A percentile compares a stretch with the other conserved stretches of the same genome.
phyloP scores from a whole-genome alignment of 1,140 invertebrate species.

The Macrobrachium nipponense region DNA sequence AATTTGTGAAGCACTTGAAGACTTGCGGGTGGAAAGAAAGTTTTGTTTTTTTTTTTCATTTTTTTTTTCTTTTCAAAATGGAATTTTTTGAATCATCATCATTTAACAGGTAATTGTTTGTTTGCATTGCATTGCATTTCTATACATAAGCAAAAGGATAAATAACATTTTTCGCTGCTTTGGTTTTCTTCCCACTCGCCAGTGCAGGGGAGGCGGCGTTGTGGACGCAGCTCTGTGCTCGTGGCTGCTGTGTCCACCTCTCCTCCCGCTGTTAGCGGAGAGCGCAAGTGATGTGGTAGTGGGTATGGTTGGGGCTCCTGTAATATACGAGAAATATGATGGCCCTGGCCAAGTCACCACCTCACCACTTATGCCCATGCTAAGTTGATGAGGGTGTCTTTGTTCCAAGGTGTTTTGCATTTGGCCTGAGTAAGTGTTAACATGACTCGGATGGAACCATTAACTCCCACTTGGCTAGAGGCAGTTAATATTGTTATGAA shows the following conservation, averaged over 20 bases:
- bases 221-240: constrained; percentile 21
- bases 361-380: constrained; percentile 18
- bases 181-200: constrained; percentile 37
- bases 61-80: constrained; percentile 3
- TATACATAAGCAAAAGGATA: neutral
- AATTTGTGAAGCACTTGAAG: constrained; percentile 54
- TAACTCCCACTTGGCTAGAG: constrained; percentile 20
- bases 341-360: constrained; percentile 24
- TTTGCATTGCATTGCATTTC: neutral
- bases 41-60: constrained; percentile 12
- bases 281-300: constrained; percentile 19
- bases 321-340: constrained; percentile 51
- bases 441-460: neutral
- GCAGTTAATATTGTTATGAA: constrained; percentile 7
- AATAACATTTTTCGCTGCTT: constrained; percentile 21
- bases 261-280: constrained; percentile 15
- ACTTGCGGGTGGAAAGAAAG: constrained; percentile 46
- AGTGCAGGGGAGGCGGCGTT: constrained; percentile 26
- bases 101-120: neutral
- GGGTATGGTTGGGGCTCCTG: constrained; percentile 45
- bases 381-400: constrained; percentile 28
- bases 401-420: constrained; percentile 21
- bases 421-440: too few species aligned
- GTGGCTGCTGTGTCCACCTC: constrained; percentile 21
- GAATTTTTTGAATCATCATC: neutral